phyloP scores from a whole-genome alignment of 2,888 invertebrate genomes.

The Adelphocoris suturalis region DNA sequence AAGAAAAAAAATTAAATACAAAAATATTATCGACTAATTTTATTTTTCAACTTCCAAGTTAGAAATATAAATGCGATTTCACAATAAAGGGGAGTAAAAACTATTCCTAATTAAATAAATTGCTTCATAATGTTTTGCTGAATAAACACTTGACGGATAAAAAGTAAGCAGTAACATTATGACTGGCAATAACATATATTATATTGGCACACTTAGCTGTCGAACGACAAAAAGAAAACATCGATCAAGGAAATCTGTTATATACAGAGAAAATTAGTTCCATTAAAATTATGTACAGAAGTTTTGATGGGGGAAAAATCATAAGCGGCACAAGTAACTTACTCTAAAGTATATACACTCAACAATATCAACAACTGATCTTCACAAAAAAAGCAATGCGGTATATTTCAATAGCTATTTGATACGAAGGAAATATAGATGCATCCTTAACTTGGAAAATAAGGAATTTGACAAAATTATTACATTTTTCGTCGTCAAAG shows the following conservation, averaged over 20 bases:
- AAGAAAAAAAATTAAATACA: slow-evolving; percentile 53
- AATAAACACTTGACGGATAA: slow-evolving; percentile 15
- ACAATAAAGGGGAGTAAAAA: slow-evolving; percentile 2
- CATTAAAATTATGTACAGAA: slow-evolving; percentile 59
- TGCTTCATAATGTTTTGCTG: slow-evolving; percentile 33
- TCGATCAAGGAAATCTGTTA: slow-evolving; percentile 40
- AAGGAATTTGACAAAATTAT: not conserved
- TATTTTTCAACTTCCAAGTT: slow-evolving; percentile 4
- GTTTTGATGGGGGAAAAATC: not conserved
- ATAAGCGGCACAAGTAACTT: not conserved
- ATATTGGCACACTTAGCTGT: slow-evolving; percentile 65
- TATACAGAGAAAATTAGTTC: slow-evolving; percentile 55
- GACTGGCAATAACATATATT: slow-evolving; percentile 37
- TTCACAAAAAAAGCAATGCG: slow-evolving; percentile 48
- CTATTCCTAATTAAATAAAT: slow-evolving; percentile 51
- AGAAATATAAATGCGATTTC: slow-evolving; percentile 67
- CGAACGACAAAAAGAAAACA: slow-evolving; percentile 16
- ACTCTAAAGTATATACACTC: slow-evolving; percentile 33
- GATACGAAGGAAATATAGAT: not conserved
- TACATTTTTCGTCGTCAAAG: not conserved
- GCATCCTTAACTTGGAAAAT: not conserved
- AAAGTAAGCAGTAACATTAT: slow-evolving; percentile 43
- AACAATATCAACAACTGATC: slow-evolving; percentile 52
- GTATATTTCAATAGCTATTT: not conserved
- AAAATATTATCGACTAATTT: slow-evolving; percentile 49